Evolutionary conservation across 2,797 vertebrate species (phyloP).

Genomic region (Borostomias antarcticus): DNA sequence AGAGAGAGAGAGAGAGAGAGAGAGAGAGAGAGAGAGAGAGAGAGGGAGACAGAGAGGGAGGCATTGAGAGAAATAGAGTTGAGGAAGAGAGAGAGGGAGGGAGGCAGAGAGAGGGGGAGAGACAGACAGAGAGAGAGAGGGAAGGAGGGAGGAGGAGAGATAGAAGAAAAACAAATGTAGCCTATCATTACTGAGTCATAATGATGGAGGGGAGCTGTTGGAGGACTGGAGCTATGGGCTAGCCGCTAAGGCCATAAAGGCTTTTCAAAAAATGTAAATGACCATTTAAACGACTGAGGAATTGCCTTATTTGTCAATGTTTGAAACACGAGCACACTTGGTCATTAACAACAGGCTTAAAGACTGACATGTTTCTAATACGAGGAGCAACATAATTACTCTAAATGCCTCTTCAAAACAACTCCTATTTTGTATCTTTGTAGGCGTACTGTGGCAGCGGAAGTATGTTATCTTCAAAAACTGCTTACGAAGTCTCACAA

Average conservation of each 20-base stretch:
- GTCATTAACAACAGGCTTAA: not conserved
- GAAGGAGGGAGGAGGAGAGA: constrained; percentile 16
- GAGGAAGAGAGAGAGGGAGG: too few species aligned
- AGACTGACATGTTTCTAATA: not conserved
- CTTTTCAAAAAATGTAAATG: constrained; percentile 20
- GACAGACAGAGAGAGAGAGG: not conserved
- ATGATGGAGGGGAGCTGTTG: constrained; percentile 53
- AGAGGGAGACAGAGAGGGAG: too few species aligned
- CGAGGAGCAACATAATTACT: not conserved
- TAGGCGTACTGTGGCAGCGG: too few species aligned
- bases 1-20: constrained; percentile 41
- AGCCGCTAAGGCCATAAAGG: constrained; percentile 68
- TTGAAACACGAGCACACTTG: not conserved
- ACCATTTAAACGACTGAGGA: constrained; percentile 50
- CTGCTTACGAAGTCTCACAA: constrained; percentile 31
- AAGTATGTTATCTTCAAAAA: not conserved
- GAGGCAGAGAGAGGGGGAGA: constrained; percentile 31
- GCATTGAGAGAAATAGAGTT: not conserved
- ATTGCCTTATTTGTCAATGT: constrained; percentile 37
- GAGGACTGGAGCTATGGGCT: constrained; percentile 61
- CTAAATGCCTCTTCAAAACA: not conserved
- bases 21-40: constrained; percentile 22
- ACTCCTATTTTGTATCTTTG: not conserved
- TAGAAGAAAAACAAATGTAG: constrained; percentile 65
- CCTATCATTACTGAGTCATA: constrained; percentile 73